Base-by-base conservation (phyloP, 2,797 vertebrate species). In the Enteromius fasciolatus region DNA sequence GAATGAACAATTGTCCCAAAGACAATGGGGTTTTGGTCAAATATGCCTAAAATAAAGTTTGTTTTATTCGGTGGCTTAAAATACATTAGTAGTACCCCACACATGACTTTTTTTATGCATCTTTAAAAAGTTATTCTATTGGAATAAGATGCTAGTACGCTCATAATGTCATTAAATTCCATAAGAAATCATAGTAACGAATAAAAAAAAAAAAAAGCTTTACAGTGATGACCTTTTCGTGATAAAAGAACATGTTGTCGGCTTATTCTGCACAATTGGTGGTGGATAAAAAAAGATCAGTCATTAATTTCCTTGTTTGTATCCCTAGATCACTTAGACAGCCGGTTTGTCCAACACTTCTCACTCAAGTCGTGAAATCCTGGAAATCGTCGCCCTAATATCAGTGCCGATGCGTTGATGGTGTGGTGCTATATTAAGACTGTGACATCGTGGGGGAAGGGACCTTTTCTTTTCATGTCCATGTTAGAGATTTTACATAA, bases 341-440 rank as follows among this genome's bases (percentile, higher is more conserved):
- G n/a, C 59, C 14, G 14, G 25, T 20, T 25, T 46, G 18, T 28
- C 76, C 48, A 73, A 44, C 31, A 41, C 59, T 17, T 33, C 17
- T 73, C 15, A 25, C 57, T 78, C 44, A n/a, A 46, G 23, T 25
- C 15, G 15, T 68, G 48, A 64, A 28, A 76, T 83, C 76, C 44
- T 64, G 59, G 70, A 80, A 83, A 76, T 67, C 4, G 8, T 57
- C 41, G 63, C 11, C 14, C 31, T 76, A 39, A 61, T 83, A 77
- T 80, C 72, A 59, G 64, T 28, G 59, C 54, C 10, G 4, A 25
- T 1, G n/a, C 12, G 12, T 61, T 76, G 31, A 57, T 25, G 68
- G 68, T 48, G 20, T 33, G 39, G 0, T 28, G 52, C 50, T 52
- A 84, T 80, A 76, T 39, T 76, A 68, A 76, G 78, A 31, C 81